Percentiles rank a stretch among this genome's conserved stretches.
These are phyloP conservation scores for Candoia aspera DNA, from an alignment of 2,113 vertebrate species.

Conservation along the genomic window DNA sequence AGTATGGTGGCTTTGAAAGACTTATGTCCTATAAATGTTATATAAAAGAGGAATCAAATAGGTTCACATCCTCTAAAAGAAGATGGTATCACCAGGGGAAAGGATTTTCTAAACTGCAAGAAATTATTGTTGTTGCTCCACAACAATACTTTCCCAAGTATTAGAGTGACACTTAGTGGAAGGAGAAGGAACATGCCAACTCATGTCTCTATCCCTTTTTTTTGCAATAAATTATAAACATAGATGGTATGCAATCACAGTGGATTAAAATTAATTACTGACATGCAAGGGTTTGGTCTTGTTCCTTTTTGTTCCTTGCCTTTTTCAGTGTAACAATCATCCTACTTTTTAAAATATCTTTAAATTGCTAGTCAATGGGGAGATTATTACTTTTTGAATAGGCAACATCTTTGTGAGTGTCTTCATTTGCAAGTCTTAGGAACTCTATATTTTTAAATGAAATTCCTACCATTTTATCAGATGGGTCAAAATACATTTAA, in stretches of 20 bases:
- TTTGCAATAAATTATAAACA: neutral
- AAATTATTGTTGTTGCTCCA: neutral
- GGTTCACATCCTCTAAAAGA: neutral
- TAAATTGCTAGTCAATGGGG: neutral
- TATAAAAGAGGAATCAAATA: neutral
- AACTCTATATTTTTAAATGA: neutral
- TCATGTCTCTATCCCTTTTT: neutral
- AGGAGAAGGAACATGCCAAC: neutral
- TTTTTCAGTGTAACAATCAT: neutral
- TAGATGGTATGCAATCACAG: neutral
- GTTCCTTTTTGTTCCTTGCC: neutral
- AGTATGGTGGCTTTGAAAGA: neutral
- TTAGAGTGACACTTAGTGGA: slow-evolving; percentile 37
- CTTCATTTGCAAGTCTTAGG: neutral
- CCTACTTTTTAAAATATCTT: neutral
- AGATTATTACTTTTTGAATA: neutral
- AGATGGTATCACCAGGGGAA: neutral
- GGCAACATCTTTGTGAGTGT: neutral
- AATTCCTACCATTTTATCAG: neutral
- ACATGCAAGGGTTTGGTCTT: neutral
- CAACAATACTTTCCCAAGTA: neutral
- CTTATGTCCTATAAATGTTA: neutral
- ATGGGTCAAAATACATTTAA: neutral
- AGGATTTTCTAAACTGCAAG: neutral
- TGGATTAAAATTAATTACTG: neutral